Evolutionary conservation across 2,797 vertebrate species (phyloP), one percentile per base, ranked within the genome.

Genomic region (Spinus pinus): DNA sequence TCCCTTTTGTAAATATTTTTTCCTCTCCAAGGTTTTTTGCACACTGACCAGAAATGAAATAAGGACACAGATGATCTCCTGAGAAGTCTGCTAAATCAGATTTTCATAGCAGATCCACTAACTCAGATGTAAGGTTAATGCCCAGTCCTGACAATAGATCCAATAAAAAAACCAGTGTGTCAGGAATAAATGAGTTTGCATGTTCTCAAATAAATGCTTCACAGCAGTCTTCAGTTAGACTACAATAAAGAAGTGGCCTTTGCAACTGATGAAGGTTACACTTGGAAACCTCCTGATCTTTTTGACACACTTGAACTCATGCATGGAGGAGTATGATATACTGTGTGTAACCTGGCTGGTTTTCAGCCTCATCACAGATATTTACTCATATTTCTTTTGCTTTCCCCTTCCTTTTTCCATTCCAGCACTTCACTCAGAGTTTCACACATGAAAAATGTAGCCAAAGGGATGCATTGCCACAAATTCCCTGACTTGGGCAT

Each of bases 111-210:
- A 86, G 21, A 37, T 42, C 17, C 25, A 46, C 11, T 71, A 53
- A 64, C 5, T 70, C 14, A n/a, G 13, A 21, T 0, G 0, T 31
- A 56, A 86, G 27, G 4, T 6, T 72, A 75, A 37, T 30, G 13
- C 0, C 12, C 14, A 83, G 6, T 56, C 27, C n/a, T 41, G 12
- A 78, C 6, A 66, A 64, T 10, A 81, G 8, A 47, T 25, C 9
- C 3, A 44, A n/a, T 64, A 87, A 86, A 30, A 30, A 92, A 87
- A 13, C 2, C 12, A 35, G 6, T 28, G 15, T 33, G 33, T 49
- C 13, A 60, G 35, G 49, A 57, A 30, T 57, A 13, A 33, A 15
- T 16, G 14, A 64, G 15, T 49, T 77, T 62, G 22, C 4, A 7
- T 51, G 4, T 80, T 46, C 24, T 67, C 10, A 49, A 27, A 37